phyloP scores from a whole-genome alignment of 2,113 vertebrate genomes.

The Leptobrachium leishanense region DNA sequence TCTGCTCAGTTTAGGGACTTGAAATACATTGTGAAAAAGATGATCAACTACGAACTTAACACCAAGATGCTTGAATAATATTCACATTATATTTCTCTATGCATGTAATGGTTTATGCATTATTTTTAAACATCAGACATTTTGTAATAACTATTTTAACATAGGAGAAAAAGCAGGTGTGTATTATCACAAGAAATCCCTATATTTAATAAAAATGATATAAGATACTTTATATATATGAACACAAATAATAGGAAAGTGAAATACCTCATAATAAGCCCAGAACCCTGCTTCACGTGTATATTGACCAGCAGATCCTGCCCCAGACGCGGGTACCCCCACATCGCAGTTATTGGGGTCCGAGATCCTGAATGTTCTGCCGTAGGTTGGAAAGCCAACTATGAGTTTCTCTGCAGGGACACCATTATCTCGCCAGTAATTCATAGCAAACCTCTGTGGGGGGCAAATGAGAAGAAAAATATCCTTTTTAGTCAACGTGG shows the following conservation, averaged over 20 bases:
- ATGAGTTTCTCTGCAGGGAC: constrained; percentile 70
- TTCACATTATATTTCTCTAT: too few relatives aligned
- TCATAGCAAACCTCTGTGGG: constrained; percentile 73
- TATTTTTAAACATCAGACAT: too few relatives aligned
- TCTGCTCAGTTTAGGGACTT: too few relatives aligned
- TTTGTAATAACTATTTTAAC: too few relatives aligned
- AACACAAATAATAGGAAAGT: neutral
- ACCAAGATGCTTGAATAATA: too few relatives aligned
- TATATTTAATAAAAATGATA: too few relatives aligned
- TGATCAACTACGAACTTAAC: too few relatives aligned
- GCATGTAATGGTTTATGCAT: too few relatives aligned
- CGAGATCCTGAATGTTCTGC: constrained; percentile 73
- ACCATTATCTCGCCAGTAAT: constrained; percentile 73
- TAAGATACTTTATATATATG: too few relatives aligned
- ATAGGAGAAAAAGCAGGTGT: too few relatives aligned
- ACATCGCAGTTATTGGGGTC: constrained; percentile 58
- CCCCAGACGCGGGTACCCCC: constrained; percentile 68
- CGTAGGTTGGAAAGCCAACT: constrained; percentile 76
- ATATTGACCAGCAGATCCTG: constrained; percentile 70
- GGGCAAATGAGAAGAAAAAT: neutral
- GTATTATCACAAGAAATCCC: too few relatives aligned
- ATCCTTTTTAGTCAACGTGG: neutral
- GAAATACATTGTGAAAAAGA: too few relatives aligned
- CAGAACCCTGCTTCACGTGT: constrained; percentile 75
- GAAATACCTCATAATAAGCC: constrained; percentile 74